Percentiles rank a stretch among this genome's conserved stretches.
phyloP scores from a whole-genome alignment of 2,888 invertebrate species.

The Corbicula japonica region DNA sequence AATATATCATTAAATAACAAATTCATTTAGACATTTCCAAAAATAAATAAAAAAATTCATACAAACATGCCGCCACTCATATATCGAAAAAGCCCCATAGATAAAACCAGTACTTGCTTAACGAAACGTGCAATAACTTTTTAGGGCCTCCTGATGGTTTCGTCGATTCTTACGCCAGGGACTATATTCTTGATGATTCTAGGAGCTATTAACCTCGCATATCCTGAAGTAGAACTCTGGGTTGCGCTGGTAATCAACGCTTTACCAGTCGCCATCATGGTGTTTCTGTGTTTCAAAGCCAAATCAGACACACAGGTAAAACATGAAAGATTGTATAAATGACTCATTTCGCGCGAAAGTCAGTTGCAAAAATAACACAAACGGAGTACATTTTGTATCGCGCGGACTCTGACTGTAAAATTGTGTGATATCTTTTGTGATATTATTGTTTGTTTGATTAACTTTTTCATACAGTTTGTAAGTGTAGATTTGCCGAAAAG shows the following conservation, averaged over 20 bases:
- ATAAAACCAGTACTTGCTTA: not conserved
- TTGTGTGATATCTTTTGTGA: not conserved
- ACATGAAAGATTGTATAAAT: not conserved
- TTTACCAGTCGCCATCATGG: conserved; percentile 78
- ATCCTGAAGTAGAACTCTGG: conserved; percentile 87
- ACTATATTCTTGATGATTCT: conserved; percentile 91
- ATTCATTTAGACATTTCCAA: too few relatives aligned
- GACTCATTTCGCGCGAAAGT: not conserved
- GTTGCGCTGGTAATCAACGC: conserved; percentile 88
- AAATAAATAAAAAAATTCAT: too few relatives aligned
- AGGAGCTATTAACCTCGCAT: conserved; percentile 80
- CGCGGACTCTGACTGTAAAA: too few relatives aligned
- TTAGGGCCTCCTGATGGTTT: conserved; percentile 86
- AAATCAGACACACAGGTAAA: conserved; percentile 90
- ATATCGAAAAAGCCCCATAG: too few relatives aligned
- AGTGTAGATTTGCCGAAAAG: too few relatives aligned
- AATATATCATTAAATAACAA: too few relatives aligned
- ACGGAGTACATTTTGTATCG: not conserved
- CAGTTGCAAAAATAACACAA: not conserved
- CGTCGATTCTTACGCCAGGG: conserved; percentile 98
- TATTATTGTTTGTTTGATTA: not conserved
- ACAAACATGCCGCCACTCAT: too few relatives aligned
- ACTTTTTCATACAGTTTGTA: not conserved
- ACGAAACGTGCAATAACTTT: not conserved
- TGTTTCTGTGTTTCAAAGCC: conserved; percentile 79